Percentiles rank a stretch among this genome's conserved stretches.
These are phyloP conservation scores for Dicerorhinus sumatrensis DNA, from an alignment of 2,113 vertebrate species.

Conservation along the genomic window DNA sequence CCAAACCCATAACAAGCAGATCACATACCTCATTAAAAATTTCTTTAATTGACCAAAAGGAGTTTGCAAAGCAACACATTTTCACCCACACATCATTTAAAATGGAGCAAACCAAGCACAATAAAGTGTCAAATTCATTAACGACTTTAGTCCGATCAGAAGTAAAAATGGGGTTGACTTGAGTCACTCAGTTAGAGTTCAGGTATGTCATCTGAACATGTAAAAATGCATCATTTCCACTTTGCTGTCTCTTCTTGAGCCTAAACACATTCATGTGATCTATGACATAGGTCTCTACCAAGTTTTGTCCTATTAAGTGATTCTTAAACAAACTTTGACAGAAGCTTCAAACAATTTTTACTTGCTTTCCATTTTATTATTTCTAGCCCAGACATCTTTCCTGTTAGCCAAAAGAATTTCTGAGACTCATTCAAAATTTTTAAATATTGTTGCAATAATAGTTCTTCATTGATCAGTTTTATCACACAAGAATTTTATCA, in stretches of 20 bases:
- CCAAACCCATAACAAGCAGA: background rate
- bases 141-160: background rate
- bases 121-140: background rate
- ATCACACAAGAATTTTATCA: background rate
- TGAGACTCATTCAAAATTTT: background rate
- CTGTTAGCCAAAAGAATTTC: background rate
- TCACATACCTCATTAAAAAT: background rate
- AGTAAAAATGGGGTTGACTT: background rate
- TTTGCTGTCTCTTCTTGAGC: background rate
- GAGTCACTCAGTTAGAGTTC: background rate
- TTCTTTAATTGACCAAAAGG: background rate
- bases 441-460: background rate
- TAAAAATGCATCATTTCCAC: background rate
- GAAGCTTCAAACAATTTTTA: background rate
- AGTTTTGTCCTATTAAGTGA: background rate
- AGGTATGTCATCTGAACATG: background rate
- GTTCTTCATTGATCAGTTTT: background rate
- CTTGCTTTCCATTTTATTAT: constrained; percentile 6
- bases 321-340: constrained; percentile 25
- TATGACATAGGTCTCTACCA: background rate
- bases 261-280: background rate
- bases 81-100: background rate
- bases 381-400: background rate
- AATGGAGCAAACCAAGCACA: background rate
- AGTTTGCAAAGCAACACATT: background rate